These are phyloP conservation scores for Drosophila borborema DNA, from an alignment of 2,888 invertebrate species.

Conservation along the genomic window DNA sequence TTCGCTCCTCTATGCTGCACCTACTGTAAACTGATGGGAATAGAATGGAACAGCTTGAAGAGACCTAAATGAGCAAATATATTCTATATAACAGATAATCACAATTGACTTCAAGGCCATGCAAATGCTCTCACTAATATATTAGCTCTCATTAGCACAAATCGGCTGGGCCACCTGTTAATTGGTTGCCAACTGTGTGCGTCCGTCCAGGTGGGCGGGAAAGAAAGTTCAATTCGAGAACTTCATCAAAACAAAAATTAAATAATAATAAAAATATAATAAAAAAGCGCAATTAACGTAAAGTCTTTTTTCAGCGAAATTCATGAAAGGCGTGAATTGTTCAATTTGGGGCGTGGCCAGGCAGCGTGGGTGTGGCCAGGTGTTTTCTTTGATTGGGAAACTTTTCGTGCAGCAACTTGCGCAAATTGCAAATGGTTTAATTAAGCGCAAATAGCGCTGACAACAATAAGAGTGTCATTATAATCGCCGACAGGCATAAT, in stretches of 20 bases:
- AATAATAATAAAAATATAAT: not conserved
- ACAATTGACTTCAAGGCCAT: too few species aligned
- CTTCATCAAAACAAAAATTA: conserved; percentile 58
- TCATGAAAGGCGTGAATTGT: conserved; percentile 44
- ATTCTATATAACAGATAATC: too few species aligned
- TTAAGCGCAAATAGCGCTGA: conserved; percentile 76
- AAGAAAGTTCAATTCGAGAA: conserved; percentile 48
- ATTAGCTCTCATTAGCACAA: not conserved
- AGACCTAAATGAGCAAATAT: too few species aligned
- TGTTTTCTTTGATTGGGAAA: conserved; percentile 34
- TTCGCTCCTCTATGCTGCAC: too few species aligned
- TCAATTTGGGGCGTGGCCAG: conserved; percentile 19
- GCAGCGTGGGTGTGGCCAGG: conserved; percentile 5
- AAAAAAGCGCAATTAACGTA: conserved; percentile 73
- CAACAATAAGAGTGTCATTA: conserved; percentile 76
- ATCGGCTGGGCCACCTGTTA: not conserved
- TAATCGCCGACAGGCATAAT: conserved; percentile 58
- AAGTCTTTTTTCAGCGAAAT: conserved; percentile 65
- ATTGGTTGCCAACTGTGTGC: not conserved
- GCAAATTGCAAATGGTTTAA: conserved; percentile 77
- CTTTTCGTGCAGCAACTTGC: conserved; percentile 36
- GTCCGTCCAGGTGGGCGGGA: not conserved
- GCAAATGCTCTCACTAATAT: too few species aligned
- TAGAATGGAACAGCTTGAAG: too few species aligned
- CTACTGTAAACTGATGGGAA: too few species aligned